Percentiles rank a stretch among this genome's conserved stretches.
These are phyloP conservation scores for Vanessa cardui DNA, from an alignment of 2,888 invertebrate genomes.

Conservation along the genomic window DNA sequence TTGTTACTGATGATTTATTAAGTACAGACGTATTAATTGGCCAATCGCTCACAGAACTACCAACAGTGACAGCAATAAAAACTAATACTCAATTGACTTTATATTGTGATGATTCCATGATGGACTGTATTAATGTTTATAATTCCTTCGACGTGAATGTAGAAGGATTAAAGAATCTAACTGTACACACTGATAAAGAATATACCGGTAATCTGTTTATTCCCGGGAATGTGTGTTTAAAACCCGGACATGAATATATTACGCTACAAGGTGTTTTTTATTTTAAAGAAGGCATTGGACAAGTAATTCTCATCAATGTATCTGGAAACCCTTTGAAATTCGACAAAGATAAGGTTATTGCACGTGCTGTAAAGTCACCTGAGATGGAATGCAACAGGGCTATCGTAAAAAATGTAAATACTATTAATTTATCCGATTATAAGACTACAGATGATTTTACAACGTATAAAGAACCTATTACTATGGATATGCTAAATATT, in stretches of 20 bases:
- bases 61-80: background rate
- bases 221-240: background rate
- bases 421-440: background rate
- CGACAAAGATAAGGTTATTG: background rate
- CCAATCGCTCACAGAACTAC: slow-evolving; percentile 12
- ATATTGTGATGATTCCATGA: background rate
- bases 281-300: background rate
- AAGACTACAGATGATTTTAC: background rate
- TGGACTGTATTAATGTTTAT: no score
- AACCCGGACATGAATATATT: background rate
- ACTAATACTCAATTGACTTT: background rate
- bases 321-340: background rate
- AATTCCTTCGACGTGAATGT: background rate
- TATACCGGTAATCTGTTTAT: background rate
- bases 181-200: background rate
- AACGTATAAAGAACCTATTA: background rate
- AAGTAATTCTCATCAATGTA: background rate
- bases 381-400: background rate
- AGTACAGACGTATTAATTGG: slow-evolving; percentile 6
- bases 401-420: background rate
- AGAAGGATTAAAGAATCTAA: background rate
- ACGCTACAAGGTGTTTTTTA: background rate
- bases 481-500: background rate
- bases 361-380: slow-evolving; percentile 1
- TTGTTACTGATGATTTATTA: background rate